Conservation (phyloP, 1,140 invertebrate species). For the Leptinotarsa texana region DNA sequence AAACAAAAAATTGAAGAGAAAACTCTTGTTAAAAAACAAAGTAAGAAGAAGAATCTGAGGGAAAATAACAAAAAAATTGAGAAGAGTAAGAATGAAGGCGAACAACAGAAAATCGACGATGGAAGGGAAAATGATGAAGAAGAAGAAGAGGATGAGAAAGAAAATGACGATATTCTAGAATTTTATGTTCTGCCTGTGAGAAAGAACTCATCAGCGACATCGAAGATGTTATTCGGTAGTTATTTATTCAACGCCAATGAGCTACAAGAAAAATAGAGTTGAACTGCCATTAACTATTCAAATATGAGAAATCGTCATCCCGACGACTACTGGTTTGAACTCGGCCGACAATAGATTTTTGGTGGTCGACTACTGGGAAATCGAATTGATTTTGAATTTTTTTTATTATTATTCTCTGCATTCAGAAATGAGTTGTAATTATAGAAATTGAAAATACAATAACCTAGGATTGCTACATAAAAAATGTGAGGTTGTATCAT, state of each 20-base stretch:
- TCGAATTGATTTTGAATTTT: not conserved
- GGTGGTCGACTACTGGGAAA: too few species aligned
- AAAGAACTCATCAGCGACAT: conserved; percentile 23
- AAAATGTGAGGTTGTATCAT: not conserved
- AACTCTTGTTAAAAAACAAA: not conserved
- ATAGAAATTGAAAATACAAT: not conserved
- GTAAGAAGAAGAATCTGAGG: not conserved
- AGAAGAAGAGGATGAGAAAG: not conserved
- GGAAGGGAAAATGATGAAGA: not conserved
- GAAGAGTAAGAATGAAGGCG: not conserved
- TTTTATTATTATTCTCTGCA: not conserved
- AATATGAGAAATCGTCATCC: conserved; percentile 1
- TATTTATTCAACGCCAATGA: not conserved
- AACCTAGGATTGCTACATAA: not conserved
- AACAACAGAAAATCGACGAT: conserved; percentile 15
- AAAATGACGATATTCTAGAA: conserved; percentile 7
- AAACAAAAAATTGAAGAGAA: not conserved
- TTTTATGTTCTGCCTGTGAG: conserved; percentile 13
- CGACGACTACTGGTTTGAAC: not conserved
- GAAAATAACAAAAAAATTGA: not conserved
- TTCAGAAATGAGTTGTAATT: not conserved
- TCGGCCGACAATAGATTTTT: not conserved
- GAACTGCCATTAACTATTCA: not conserved
- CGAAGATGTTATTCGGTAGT: conserved; percentile 11
- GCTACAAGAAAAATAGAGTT: too few species aligned